A percentile compares a stretch with the other conserved stretches of the same genome.
phyloP scores from a whole-genome alignment of 2,888 invertebrate species.

The Andrena flavipes region DNA sequence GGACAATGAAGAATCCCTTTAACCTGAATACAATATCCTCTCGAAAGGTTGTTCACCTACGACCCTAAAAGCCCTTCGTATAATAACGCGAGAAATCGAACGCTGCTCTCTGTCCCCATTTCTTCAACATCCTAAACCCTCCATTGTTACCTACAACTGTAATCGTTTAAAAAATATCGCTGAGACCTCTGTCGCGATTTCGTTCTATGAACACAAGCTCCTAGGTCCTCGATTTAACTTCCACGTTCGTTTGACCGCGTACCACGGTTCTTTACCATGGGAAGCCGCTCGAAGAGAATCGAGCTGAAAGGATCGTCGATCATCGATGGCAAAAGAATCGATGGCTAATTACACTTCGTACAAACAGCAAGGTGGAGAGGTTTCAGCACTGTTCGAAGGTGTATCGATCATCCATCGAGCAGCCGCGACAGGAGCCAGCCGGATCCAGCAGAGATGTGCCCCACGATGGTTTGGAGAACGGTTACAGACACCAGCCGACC shows the following conservation, averaged over 20 bases:
- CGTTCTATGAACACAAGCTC: no score
- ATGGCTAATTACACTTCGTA: conserved; percentile 63
- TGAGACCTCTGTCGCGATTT: not conserved
- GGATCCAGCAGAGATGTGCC: conserved; percentile 15
- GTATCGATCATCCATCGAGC: conserved; percentile 66
- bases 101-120: no score
- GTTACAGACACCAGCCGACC: conserved; percentile 42
- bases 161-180: not conserved
- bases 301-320: not conserved
- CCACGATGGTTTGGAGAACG: conserved; percentile 27
- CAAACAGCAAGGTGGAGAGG: conserved; percentile 14
- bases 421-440: conserved; percentile 57
- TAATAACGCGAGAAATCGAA: no score
- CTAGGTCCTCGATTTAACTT: no score
- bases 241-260: no score
- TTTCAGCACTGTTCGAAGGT: conserved; percentile 4
- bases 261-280: no score
- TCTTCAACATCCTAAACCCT: not conserved
- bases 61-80: no score
- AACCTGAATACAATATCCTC: no score
- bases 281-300: not conserved
- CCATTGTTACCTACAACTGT: not conserved
- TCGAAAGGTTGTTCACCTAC: no score
- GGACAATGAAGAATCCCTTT: no score
- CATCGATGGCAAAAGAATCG: conserved; percentile 21